Evolutionary conservation across 2,888 invertebrate species (phyloP), one percentile per base, ranked within the genome.

Genomic region (Rhodophaea formosa): DNA sequence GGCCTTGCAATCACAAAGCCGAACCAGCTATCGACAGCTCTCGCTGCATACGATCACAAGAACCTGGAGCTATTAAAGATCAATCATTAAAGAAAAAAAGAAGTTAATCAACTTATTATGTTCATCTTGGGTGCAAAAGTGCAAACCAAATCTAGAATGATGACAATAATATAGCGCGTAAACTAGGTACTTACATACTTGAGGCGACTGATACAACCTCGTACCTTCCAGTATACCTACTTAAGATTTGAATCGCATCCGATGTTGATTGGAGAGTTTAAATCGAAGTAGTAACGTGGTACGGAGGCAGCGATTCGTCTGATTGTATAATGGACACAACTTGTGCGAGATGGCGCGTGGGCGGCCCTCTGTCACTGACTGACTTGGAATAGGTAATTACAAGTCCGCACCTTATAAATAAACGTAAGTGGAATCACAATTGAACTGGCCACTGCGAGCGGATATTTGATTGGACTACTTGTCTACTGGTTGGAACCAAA

Each of bases 271-370:
- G 30, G 10, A 14, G 8, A 39, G 39, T 12, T 71, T 70, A 71
- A 68, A 66, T 67, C 68, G 62, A 64, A 64, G 69, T 76, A 39
- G 44, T 53, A 30, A 29, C 12, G 43, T 53, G 39, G 73, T 77
- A 73, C 75, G 69, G 74, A 71, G 85, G 88, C 81, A 32, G 49
- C 86, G 87, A 89, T 88, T 88, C 80, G 82, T 71, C 74, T 80
- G 88, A 89, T 90, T 89, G 87, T 86, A 85, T 89, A 89, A 90
- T 89, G 86, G 82, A 71, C 73, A 68, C 71, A 74, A 75, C 82
- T 81, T 81, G 86, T 82, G 85, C 85, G 77, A 70, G 69, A 71
- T 69, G 74, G 72, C 83, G 88, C 86, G 89, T 89, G 88, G 89
- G 88, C 79, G 88, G 77, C 87, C 85, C 86, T 82, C 78, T 77